Conservation (phyloP, 2,888 invertebrate species). For the Merodon equestris region DNA sequence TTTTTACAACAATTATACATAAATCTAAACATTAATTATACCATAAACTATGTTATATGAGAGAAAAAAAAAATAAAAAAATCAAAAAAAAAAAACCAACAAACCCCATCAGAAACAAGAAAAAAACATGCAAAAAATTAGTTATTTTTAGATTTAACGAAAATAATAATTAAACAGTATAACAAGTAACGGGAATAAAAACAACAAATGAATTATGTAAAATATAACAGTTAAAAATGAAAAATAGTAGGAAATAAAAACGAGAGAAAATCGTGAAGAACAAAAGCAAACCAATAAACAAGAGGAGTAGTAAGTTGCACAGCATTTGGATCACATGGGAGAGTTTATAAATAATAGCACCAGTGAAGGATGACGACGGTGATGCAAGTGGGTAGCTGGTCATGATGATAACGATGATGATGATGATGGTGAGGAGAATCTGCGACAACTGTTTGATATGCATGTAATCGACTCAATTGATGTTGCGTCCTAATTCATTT, state of each 20-base stretch:
- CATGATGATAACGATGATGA: no score
- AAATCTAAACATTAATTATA: constrained; percentile 68
- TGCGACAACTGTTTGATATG: constrained; percentile 41
- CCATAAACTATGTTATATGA: constrained; percentile 62
- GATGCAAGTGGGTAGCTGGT: no score
- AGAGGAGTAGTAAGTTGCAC: no score
- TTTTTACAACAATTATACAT: constrained; percentile 60
- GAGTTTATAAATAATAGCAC: no score
- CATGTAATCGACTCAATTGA: constrained; percentile 60
- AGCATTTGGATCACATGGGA: no score
- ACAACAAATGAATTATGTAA: no score
- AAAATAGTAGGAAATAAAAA: constrained; percentile 1
- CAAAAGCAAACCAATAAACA: no score
- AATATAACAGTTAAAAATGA: constrained; percentile 36
- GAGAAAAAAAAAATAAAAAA: constrained; percentile 39
- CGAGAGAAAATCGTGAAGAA: no score
- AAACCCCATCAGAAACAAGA: constrained; percentile 34
- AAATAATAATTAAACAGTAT: constrained; percentile 64
- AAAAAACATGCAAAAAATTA: constrained; percentile 48
- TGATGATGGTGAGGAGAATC: no score
- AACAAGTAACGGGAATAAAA: constrained; percentile 52
- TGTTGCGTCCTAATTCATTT: constrained; percentile 10
- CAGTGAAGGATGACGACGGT: no score
- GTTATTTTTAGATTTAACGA: constrained; percentile 58
- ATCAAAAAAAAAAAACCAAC: constrained; percentile 16